These are phyloP conservation scores for Calyptomena viridis DNA, from an alignment of 2,113 vertebrate species.

Conservation along the genomic window DNA sequence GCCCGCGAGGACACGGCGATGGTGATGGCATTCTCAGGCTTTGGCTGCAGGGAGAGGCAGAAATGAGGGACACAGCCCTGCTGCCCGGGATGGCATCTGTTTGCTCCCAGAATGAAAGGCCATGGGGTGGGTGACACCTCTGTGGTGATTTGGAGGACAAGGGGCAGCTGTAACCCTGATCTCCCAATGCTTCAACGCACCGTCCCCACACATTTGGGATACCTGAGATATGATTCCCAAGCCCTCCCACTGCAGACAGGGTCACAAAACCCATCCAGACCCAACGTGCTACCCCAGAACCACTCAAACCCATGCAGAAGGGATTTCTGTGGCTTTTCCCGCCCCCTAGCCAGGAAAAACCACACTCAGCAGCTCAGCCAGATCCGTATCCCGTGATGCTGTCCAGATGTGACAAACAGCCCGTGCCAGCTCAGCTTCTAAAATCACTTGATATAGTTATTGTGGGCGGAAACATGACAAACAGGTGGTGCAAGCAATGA, in stretches of 20 bases:
- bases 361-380: not conserved
- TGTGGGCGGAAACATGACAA: constrained; percentile 18
- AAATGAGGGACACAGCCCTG: not conserved
- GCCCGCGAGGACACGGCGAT: constrained; percentile 90
- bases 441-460: not conserved
- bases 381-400: not conserved
- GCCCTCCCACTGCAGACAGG: not conserved
- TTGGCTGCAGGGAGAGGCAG: constrained; percentile 75
- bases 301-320: rapidly evolving
- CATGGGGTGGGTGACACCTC: not conserved
- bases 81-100: rapidly evolving
- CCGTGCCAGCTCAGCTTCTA: constrained; percentile 11
- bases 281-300: not conserved
- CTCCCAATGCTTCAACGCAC: rapidly evolving
- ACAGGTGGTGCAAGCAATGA: not conserved
- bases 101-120: rapidly evolving
- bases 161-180: not conserved
- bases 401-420: constrained; percentile 44
- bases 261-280: not conserved
- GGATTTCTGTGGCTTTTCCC: not conserved
- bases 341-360: not conserved
- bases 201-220: rapidly evolving
- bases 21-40: constrained; percentile 90
- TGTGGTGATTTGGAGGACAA: rapidly evolving
- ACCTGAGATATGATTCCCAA: rapidly evolving